These are phyloP conservation scores for Apis cerana DNA, from an alignment of 1,140 invertebrate genomes.

Conservation along the genomic window DNA sequence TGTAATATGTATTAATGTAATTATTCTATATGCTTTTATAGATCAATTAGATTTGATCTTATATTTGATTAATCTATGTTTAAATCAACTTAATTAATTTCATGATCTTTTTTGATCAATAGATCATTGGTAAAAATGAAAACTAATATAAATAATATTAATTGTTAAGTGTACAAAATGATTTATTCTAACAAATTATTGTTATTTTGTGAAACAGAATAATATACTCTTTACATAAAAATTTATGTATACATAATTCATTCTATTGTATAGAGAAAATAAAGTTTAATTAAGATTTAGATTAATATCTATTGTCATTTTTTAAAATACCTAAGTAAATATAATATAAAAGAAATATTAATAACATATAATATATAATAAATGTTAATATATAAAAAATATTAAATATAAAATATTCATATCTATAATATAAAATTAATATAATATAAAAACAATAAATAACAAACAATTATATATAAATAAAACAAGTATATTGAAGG, in stretches of 20 bases:
- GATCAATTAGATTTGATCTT: constrained; percentile 7
- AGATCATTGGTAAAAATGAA: neutral
- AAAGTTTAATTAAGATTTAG: constrained; percentile 20
- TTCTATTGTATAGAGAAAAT: constrained; percentile 42
- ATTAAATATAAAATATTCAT: neutral
- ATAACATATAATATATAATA: neutral
- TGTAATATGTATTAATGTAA: constrained; percentile 18
- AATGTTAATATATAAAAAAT: neutral
- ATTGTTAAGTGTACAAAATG: constrained; percentile 23
- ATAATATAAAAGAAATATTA: neutral
- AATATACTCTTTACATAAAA: constrained; percentile 16
- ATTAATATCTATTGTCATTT: neutral
- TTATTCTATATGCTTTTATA: constrained; percentile 14
- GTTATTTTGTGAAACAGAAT: constrained; percentile 25
- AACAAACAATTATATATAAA: constrained; percentile 62
- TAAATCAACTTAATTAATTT: neutral
- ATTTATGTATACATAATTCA: constrained; percentile 40
- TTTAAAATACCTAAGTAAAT: neutral
- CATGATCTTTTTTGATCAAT: neutral
- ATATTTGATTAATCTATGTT: neutral
- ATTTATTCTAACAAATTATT: constrained; percentile 41
- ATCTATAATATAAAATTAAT: neutral
- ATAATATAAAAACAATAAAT: constrained; percentile 22
- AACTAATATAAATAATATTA: constrained; percentile 20
- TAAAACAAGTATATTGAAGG: constrained; percentile 45